These are phyloP conservation scores for Pegea sp. DNA, from an alignment of 23 tunicate genomes.

Conservation along the genomic window DNA sequence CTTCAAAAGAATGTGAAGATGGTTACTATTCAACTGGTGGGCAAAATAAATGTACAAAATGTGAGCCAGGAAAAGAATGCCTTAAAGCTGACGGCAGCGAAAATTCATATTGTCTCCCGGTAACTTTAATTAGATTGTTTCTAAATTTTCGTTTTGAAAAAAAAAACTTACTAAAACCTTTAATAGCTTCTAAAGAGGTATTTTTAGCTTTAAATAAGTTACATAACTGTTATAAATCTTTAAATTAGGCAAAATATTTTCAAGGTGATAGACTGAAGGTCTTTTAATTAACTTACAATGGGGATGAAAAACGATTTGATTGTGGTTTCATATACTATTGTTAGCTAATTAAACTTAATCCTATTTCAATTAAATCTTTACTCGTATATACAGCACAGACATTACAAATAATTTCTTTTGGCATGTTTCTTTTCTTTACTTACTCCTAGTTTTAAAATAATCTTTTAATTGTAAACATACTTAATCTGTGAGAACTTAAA, in stretches of 20 bases:
- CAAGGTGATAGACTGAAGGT: neutral
- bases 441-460: no score
- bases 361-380: no score
- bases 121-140: conserved; percentile 8
- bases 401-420: no score
- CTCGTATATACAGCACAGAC: no score
- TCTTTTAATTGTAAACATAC: no score
- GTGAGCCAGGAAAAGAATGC: conserved; percentile 68
- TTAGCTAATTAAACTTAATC: no score
- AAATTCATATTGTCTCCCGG: conserved; percentile 45
- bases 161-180: no score
- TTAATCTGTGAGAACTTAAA: no score
- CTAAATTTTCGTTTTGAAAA: neutral
- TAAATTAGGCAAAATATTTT: neutral
- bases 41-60: conserved; percentile 30
- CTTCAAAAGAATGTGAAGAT: conserved; percentile 10
- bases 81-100: conserved; percentile 45
- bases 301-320: no score
- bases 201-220: neutral
- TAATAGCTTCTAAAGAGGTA: neutral
- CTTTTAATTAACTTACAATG: no score
- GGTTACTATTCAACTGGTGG: conserved; percentile 59
- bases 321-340: no score
- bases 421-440: no score
- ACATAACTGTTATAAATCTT: neutral